Evolutionary conservation across 1,140 invertebrate genomes (phyloP).

Genomic region (Nebria ingens): DNA sequence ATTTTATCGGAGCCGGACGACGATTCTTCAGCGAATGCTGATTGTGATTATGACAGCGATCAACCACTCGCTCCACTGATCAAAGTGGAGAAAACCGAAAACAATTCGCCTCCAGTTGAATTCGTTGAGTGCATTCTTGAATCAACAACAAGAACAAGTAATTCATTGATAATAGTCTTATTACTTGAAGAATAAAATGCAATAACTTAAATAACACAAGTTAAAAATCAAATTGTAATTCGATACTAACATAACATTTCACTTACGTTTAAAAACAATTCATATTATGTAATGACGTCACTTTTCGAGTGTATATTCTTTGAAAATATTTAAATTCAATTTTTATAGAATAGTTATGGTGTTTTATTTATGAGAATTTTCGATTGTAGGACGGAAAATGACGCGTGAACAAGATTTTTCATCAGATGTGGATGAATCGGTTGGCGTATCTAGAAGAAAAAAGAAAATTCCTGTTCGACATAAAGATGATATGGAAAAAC

Average conservation of each 20-base stretch:
- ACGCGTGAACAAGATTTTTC: not conserved
- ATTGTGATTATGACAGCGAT: conserved; percentile 7
- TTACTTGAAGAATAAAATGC: no score
- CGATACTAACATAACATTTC: not conserved
- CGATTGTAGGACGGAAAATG: not conserved
- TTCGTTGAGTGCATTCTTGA: conserved; percentile 3
- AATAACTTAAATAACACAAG: not conserved
- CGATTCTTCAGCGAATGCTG: conserved; percentile 10
- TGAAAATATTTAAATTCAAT: no score
- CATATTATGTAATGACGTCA: no score
- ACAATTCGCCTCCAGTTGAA: conserved; percentile 5
- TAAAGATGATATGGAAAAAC: not conserved
- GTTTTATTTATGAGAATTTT: not conserved
- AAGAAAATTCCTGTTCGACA: not conserved
- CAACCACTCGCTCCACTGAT: conserved; percentile 4
- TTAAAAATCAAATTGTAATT: not conserved
- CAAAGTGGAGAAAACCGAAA: conserved; percentile 2
- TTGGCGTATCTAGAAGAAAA: not conserved
- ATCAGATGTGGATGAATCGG: not conserved
- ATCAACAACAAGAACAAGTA: not conserved
- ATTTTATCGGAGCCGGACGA: not conserved
- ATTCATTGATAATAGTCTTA: no score
- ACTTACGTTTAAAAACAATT: no score
- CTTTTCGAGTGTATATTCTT: no score
- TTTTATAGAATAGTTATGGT: not conserved